Base-by-base conservation (phyloP, 1,140 invertebrate species). In the Pectinophora gossypiella region DNA sequence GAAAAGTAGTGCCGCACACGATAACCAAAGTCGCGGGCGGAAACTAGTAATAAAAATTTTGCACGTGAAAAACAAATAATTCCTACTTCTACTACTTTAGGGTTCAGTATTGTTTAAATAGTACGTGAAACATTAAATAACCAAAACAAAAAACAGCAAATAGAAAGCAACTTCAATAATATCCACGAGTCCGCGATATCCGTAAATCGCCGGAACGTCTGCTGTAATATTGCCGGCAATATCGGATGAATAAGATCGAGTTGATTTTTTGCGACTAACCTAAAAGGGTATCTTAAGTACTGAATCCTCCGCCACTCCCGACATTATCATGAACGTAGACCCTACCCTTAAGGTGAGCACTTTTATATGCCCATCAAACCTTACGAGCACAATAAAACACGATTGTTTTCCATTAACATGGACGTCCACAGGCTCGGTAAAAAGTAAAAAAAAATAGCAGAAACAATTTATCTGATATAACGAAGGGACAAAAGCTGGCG, bases 331-430 rank as follows among this genome's bases (percentile, higher is more conserved):
- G 64, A 72, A 69, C 58, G 65, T 56, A 58, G 71, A 69, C 68
- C 77, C 74, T 72, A 76, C 67, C 61, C 67, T 74, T 73, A 68
- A 76, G 77, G 74, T 79, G 71, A 79, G 67, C 66, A 72, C 73
- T 83, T 83, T 83, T 78, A 80, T 78, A 70, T 65, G 60, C 67
- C 76, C 67, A 81, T 81, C 77, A 81, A 79, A 77, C 57, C 68
- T 84, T 81, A 81, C 65, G 77, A 78, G 69, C 68, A 67, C 67
- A 84, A 83, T 84, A 84, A 84, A 84, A 79, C 80, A 84, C 74
- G 69, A 84, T 81, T 84, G 80, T 81, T 81, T 79, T 78, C 76
- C 76, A 84, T 84, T 84, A 84, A 75, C 73, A 72, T 76, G 64
- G 70, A 61, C 54, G 59, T 59, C 52, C 62, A 57, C 45, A 32